Percentiles rank a stretch among this genome's conserved stretches.
These are phyloP conservation scores for Perdita meconis DNA, from an alignment of 2,888 invertebrate genomes.

Conservation along the genomic window DNA sequence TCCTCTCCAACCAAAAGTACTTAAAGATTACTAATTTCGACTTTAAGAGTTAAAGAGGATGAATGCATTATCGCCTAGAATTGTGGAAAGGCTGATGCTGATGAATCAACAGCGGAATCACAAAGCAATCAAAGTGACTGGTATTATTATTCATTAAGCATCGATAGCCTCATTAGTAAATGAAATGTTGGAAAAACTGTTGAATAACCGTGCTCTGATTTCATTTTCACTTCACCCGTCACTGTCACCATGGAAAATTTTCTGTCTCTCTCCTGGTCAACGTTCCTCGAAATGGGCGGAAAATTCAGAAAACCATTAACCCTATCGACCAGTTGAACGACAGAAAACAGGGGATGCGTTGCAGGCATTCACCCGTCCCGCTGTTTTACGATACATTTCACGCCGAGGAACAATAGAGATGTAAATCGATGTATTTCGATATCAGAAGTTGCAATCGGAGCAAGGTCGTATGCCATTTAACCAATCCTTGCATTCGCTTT, in stretches of 20 bases:
- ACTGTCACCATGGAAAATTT: background rate
- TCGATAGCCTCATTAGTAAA: no score
- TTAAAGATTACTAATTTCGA: no score
- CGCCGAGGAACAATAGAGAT: constrained; percentile 44
- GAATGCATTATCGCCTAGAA: no score
- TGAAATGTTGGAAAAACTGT: background rate
- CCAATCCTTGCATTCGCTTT: constrained; percentile 31
- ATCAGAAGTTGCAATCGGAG: constrained; percentile 52
- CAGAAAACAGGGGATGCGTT: constrained; percentile 26
- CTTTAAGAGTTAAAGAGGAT: no score
- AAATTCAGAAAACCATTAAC: constrained; percentile 41
- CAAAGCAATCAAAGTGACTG: no score
- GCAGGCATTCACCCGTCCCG: constrained; percentile 31
- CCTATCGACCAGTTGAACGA: constrained; percentile 35
- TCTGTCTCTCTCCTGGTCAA: no score
- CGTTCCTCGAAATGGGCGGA: background rate
- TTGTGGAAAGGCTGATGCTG: no score
- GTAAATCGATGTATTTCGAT: constrained; percentile 53
- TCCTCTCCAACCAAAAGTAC: no score
- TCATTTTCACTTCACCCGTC: background rate
- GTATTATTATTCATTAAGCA: no score
- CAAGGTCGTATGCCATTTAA: constrained; percentile 37
- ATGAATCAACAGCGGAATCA: no score
- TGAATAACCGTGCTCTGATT: background rate
- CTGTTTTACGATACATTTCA: constrained; percentile 53